A percentile compares a stretch with the other conserved stretches of the same genome.
phyloP scores from a whole-genome alignment of 2,797 vertebrate species.

The Parotocinclus haroldoi region DNA sequence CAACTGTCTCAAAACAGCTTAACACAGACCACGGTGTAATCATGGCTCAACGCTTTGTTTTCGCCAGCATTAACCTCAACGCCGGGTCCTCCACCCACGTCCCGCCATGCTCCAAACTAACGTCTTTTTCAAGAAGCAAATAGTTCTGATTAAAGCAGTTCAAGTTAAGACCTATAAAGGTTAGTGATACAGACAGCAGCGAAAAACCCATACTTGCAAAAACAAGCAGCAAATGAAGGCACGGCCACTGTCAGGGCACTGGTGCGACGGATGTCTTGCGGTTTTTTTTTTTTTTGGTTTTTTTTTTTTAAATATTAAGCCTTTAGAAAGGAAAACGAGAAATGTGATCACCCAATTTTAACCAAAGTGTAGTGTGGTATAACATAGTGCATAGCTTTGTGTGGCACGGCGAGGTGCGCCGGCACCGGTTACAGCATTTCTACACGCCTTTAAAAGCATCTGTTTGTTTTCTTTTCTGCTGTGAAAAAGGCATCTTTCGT shows the following conservation, averaged over 20 bases:
- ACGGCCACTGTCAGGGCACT: slow-evolving; percentile 40
- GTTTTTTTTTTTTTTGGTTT: slow-evolving; percentile 32
- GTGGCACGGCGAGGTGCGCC: slow-evolving; percentile 65
- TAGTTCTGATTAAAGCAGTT: too few relatives aligned
- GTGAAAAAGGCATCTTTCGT: slow-evolving; percentile 60
- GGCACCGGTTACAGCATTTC: slow-evolving; percentile 65
- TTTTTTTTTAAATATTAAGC: too few relatives aligned
- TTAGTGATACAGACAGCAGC: slow-evolving; percentile 43
- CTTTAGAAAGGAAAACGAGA: slow-evolving; percentile 22
- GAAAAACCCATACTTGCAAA: slow-evolving; percentile 52
- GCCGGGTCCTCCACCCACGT: slow-evolving; percentile 49
- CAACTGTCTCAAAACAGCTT: too few relatives aligned
- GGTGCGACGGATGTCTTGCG: slow-evolving; percentile 47
- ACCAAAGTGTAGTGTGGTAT: slow-evolving; percentile 50
- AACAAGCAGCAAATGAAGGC: slow-evolving; percentile 49
- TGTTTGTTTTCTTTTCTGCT: slow-evolving; percentile 45
- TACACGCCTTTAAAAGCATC: slow-evolving; percentile 57
- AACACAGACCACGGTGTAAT: neutral
- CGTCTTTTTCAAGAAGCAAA: slow-evolving; percentile 30
- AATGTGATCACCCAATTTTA: slow-evolving; percentile 53
- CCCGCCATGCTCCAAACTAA: slow-evolving; percentile 63
- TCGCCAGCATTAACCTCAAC: neutral
- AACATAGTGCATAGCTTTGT: slow-evolving; percentile 74
- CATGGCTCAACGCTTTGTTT: slow-evolving; percentile 3
- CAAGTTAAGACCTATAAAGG: slow-evolving; percentile 37